Evolutionary conservation across 1,140 invertebrate genomes (phyloP).

Genomic region (Orussus abietinus): DNA sequence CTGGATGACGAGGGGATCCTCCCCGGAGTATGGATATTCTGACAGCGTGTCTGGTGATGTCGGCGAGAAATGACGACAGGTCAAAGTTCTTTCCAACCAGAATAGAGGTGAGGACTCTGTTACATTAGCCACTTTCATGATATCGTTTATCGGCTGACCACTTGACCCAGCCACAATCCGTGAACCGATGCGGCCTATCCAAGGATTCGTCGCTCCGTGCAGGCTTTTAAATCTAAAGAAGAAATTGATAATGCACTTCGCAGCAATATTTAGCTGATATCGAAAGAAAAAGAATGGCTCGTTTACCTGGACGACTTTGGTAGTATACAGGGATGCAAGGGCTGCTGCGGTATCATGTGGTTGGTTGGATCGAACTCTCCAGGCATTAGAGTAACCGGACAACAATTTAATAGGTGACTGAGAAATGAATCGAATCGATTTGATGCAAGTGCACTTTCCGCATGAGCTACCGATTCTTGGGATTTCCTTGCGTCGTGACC

Average conservation of each 20-base stretch:
- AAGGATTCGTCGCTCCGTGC: constrained; percentile 84
- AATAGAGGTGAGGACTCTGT: constrained; percentile 30
- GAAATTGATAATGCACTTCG: too few species aligned
- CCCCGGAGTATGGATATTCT: constrained; percentile 78
- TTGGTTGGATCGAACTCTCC: constrained; percentile 85
- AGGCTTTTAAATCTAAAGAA: constrained; percentile 69
- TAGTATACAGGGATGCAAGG: constrained; percentile 81
- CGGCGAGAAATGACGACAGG: constrained; percentile 85
- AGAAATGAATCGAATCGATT: constrained; percentile 66
- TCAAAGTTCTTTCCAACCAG: constrained; percentile 67
- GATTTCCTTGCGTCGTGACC: constrained; percentile 28
- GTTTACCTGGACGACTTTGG: constrained; percentile 43
- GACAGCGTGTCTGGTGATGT: constrained; percentile 89
- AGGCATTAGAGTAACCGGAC: constrained; percentile 79
- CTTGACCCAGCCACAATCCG: constrained; percentile 69
- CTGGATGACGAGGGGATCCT: constrained; percentile 85
- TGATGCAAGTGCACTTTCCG: constrained; percentile 58
- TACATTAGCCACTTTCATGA: constrained; percentile 58
- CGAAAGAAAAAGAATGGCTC: too few species aligned
- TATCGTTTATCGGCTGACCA: constrained; percentile 78
- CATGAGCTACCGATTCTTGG: constrained; percentile 21
- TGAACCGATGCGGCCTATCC: constrained; percentile 67
- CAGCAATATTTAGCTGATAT: too few species aligned
- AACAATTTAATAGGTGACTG: constrained; percentile 51
- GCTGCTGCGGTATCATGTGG: constrained; percentile 84